Percentiles rank a stretch among this genome's conserved stretches.
Conservation (phyloP, 2,888 invertebrate genomes). For the Criorhina ranunculi region DNA sequence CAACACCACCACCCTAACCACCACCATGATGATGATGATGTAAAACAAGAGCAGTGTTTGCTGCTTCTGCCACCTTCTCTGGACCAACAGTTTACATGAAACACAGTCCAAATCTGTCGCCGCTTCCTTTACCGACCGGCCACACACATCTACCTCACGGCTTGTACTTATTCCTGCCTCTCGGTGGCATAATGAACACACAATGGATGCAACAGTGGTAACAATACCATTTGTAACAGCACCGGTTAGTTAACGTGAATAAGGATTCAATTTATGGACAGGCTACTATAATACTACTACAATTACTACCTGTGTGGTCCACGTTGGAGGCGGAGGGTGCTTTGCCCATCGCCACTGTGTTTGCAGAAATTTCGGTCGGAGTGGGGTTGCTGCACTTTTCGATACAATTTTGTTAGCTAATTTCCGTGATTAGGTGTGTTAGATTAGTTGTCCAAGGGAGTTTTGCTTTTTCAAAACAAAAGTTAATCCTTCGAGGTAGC, state of each 20-base stretch:
- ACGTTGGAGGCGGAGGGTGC: constrained; percentile 1
- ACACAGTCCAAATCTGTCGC: constrained; percentile 23
- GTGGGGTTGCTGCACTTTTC: constrained; percentile 5
- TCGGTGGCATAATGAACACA: constrained; percentile 55
- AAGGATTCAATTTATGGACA: constrained; percentile 46
- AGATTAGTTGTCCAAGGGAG: background rate
- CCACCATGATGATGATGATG: constrained; percentile 63
- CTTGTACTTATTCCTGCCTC: constrained; percentile 2
- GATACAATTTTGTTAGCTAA: constrained; percentile 9
- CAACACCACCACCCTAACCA: constrained; percentile 15
- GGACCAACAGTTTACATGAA: constrained; percentile 43
- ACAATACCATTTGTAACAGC: constrained; percentile 47
- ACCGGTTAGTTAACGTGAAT: constrained; percentile 32
- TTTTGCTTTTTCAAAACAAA: background rate
- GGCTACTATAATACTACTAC: background rate
- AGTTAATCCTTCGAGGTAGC: too few relatives aligned
- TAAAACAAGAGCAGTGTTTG: constrained; percentile 66
- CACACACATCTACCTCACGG: background rate
- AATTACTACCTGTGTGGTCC: background rate
- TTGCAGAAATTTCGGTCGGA: background rate
- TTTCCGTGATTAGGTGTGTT: constrained; percentile 6
- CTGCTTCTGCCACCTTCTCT: constrained; percentile 53
- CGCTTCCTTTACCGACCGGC: background rate
- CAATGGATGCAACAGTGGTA: constrained; percentile 64
- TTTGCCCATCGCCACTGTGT: constrained; percentile 15